Evolutionary conservation across 2,113 vertebrate genomes (phyloP).

Genomic region (Conger conger): DNA sequence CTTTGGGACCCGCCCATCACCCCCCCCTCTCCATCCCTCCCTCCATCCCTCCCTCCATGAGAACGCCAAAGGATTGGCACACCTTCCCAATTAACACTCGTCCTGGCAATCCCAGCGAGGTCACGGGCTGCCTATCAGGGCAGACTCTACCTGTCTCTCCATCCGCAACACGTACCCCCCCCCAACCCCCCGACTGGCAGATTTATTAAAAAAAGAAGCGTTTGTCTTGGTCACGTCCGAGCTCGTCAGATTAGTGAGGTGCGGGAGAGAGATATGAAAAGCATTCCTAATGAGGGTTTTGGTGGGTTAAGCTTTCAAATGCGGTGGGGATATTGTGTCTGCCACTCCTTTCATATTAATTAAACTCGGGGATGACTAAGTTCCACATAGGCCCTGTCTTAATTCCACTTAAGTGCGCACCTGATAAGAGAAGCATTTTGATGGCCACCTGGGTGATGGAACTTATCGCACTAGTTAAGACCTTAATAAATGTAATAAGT

Average conservation of each 20-base stretch:
- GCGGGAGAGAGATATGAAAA: constrained; percentile 88
- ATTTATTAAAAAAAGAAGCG: constrained; percentile 74
- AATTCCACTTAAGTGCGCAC: constrained; percentile 33
- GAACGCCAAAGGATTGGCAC: constrained; percentile 81
- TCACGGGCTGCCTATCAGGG: constrained; percentile 79
- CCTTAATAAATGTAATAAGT: constrained; percentile 68
- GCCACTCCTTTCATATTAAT: constrained; percentile 92
- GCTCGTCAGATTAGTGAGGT: constrained; percentile 90
- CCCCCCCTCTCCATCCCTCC: background rate
- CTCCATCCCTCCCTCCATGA: background rate
- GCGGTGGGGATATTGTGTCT: constrained; percentile 81
- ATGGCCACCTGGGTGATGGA: constrained; percentile 65
- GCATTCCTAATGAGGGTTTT: constrained; percentile 92
- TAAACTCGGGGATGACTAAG: constrained; percentile 84
- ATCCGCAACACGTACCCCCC: constrained; percentile 75
- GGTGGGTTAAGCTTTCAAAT: constrained; percentile 90
- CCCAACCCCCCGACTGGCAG: constrained; percentile 80
- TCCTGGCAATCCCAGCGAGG: constrained; percentile 87
- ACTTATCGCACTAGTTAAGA: constrained; percentile 67
- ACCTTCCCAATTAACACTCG: constrained; percentile 96
- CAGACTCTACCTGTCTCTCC: constrained; percentile 82
- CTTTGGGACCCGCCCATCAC: background rate
- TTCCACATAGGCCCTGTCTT: constrained; percentile 40
- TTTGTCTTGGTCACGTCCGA: constrained; percentile 78
- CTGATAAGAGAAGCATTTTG: constrained; percentile 74